Base-by-base conservation (phyloP, 2,888 invertebrate species). In the Lochmaea capreae region DNA sequence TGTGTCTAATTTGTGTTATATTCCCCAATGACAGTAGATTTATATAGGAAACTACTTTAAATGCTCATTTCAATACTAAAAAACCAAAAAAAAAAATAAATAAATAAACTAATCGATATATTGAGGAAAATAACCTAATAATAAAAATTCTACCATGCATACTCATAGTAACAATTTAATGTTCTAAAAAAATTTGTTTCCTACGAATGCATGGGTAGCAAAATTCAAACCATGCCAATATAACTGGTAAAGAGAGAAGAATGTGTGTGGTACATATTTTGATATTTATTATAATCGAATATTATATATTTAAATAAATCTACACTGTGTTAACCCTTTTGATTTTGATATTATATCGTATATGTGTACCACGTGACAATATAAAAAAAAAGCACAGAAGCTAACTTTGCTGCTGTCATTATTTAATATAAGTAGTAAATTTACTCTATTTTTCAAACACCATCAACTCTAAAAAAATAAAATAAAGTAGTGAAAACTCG, bases 131-230 rank as follows among this genome's bases (percentile, higher is more conserved):
- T 67, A 73, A 71, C 68, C 57, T 61, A 67, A 63, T 65, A 67
- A 63, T 68, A 63, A 71, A 66, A 79, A 76, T 72, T 79, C 83
- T 83, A 83, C 82, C 83, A 81, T 83, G 83, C 83, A 81, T 78
- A 76, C 75, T 80, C 76, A 73, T 76, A 73, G 75, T 81, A 79
- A 81, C 78, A 78, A 80, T 78, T 78, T 78, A 77, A 79, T 81
- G 79, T 78, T 79, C 81, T 82, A 82, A 79, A 78, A 49, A 79
- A 79, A 80, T 75, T 80, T 73, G 67, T 78, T 79, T 71, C 79
- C 82, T 83, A 82, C 82, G 77, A 81, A 83, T 82, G 83, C 83
- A 82, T 82, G 81, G 82, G 79, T 80, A 83, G 80, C 81, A 82
- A 76, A 39, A 33, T 79, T 79, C 82, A 82, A 82, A 82, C 81